Conservation (phyloP, 2,113 vertebrate species). For the Epinephelus lanceolatus region DNA sequence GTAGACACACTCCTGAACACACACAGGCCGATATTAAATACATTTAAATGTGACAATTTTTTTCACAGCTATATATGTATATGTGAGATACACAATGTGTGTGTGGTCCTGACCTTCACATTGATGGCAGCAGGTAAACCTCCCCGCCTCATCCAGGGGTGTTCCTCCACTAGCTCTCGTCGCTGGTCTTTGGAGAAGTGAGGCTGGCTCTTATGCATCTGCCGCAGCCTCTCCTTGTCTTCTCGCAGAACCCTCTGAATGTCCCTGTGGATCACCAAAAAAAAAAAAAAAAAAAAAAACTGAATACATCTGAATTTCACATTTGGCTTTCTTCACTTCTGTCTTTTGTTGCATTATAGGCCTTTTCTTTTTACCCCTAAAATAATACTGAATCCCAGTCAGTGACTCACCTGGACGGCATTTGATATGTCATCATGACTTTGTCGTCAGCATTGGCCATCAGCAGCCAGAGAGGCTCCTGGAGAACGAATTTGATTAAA, state of each 20-base stretch:
- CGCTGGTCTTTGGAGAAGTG: conserved; percentile 90
- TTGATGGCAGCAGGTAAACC: conserved; percentile 88
- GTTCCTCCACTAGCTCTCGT: conserved; percentile 90
- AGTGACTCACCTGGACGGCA: conserved; percentile 89
- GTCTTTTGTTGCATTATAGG: background rate
- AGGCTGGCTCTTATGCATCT: conserved; percentile 93
- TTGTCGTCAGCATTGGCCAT: conserved; percentile 89
- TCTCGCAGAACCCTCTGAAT: conserved; percentile 88
- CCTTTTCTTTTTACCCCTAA: background rate
- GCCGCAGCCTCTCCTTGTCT: conserved; percentile 89
- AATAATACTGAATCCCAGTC: background rate
- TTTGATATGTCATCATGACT: conserved; percentile 95
- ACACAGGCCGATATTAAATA: background rate
- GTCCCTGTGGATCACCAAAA: conserved; percentile 79
- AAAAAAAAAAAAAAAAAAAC: background rate
- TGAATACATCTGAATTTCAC: background rate
- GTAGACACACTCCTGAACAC: conserved; percentile 89
- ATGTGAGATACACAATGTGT: background rate
- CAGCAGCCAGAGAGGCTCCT: conserved; percentile 93
- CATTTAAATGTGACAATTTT: background rate
- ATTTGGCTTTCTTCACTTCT: background rate
- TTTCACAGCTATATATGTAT: background rate
- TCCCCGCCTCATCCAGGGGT: conserved; percentile 92
- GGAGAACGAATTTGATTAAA: conserved; percentile 87
- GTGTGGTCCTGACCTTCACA: conserved; percentile 80